These are phyloP conservation scores for Leptoclinus maculatus DNA, from an alignment of 2,797 vertebrate species.

Conservation along the genomic window DNA sequence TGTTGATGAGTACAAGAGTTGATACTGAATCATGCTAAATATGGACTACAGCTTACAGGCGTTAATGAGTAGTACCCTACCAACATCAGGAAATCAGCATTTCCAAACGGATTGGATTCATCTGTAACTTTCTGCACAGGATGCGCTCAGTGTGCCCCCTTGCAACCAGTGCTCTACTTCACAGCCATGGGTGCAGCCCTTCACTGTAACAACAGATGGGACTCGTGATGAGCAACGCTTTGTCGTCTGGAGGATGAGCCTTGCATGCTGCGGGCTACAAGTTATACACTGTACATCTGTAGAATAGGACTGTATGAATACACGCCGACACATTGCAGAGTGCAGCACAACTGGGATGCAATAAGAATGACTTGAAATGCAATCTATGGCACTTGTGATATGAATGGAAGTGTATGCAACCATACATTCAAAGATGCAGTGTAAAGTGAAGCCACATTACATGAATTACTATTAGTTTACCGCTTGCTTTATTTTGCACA, in stretches of 20 bases:
- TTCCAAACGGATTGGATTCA: constrained; percentile 7
- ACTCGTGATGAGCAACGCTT: constrained; percentile 55
- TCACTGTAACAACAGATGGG: constrained; percentile 54
- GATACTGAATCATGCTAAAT: constrained; percentile 43
- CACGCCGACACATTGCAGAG: neutral
- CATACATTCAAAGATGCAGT: neutral
- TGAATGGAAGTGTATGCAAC: neutral
- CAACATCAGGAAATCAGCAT: constrained; percentile 13
- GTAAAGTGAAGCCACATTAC: neutral
- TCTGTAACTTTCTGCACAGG: constrained; percentile 28
- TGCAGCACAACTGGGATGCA: neutral
- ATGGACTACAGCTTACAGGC: neutral
- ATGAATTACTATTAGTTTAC: too few relatives aligned
- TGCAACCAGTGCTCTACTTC: constrained; percentile 12
- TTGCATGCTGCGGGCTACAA: constrained; percentile 8
- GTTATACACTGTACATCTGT: constrained; percentile 9
- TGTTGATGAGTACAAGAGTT: neutral
- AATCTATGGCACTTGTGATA: neutral
- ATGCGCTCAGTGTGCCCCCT: constrained; percentile 27
- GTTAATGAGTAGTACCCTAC: constrained; percentile 8
- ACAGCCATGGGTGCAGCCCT: constrained; percentile 27
- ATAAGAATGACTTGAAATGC: neutral
- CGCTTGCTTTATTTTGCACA: neutral
- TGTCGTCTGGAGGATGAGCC: constrained; percentile 46
- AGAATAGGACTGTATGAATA: constrained; percentile 3